phyloP scores from a whole-genome alignment of 2,113 vertebrate species.

The Oreochromis aureus region DNA sequence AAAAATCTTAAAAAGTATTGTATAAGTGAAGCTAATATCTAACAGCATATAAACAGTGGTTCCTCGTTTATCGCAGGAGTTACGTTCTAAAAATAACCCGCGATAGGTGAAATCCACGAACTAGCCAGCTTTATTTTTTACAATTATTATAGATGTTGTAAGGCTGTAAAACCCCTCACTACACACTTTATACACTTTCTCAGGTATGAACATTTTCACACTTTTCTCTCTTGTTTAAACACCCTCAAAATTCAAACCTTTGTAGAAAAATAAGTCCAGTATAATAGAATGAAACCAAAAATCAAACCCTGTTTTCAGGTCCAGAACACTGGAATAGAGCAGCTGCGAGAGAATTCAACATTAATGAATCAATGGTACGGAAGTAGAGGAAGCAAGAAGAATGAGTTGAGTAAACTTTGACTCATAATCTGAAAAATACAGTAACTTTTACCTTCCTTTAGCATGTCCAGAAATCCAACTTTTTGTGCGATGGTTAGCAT shows the following conservation, averaged over 20 bases:
- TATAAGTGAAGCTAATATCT: background rate
- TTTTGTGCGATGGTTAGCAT: background rate
- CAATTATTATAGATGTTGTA: background rate
- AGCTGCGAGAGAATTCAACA: too few species aligned
- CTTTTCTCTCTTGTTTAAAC: background rate
- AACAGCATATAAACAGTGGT: background rate
- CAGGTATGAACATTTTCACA: background rate
- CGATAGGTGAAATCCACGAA: fast-evolving
- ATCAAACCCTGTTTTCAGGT: too few species aligned
- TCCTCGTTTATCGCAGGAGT: background rate
- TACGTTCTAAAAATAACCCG: background rate
- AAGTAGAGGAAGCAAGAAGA: too few species aligned
- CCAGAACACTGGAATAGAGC: too few species aligned
- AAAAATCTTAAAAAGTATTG: background rate
- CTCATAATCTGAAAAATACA: too few species aligned
- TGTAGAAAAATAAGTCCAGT: background rate
- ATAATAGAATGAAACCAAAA: too few species aligned
- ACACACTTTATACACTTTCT: background rate
- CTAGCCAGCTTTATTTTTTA: background rate
- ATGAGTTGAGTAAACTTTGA: too few species aligned
- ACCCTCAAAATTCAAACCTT: background rate
- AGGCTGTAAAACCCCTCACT: background rate
- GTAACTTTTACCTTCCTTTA: too few species aligned
- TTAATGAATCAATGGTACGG: too few species aligned
- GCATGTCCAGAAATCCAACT: too few species aligned